A percentile compares a stretch with the other conserved stretches of the same genome.
phyloP scores from a whole-genome alignment of 30 jellyfish, hydroid and myxozoan species.

The Pseudorhiza aurosa region DNA sequence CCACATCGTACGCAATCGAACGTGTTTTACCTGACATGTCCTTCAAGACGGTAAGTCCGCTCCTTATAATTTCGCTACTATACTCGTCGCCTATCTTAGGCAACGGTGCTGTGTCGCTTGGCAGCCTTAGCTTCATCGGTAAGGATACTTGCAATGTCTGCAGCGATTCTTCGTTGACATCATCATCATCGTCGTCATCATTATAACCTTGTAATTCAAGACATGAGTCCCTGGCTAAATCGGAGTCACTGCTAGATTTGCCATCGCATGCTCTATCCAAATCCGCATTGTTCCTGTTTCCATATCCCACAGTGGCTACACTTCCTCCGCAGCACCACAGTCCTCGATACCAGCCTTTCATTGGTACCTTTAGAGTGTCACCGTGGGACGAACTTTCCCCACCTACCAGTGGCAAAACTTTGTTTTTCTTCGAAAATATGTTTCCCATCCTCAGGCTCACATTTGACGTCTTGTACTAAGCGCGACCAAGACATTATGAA shows the following conservation, averaged over 20 bases:
- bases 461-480: background rate
- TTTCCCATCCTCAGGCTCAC: background rate
- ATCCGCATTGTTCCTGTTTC: background rate
- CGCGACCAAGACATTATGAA: background rate
- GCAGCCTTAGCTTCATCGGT: background rate
- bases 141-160: background rate
- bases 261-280: background rate
- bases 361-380: background rate
- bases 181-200: background rate
- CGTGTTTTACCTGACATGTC: background rate
- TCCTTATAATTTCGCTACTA: background rate
- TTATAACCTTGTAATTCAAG: background rate
- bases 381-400: background rate
- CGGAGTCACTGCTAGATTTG: background rate
- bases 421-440: background rate
- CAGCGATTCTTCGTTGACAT: background rate
- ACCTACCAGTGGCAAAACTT: background rate
- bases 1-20: background rate
- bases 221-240: background rate
- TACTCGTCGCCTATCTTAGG: background rate
- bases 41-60: background rate
- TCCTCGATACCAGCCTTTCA: background rate
- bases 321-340: background rate
- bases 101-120: background rate
- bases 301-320: background rate